Conservation (phyloP, 2,888 invertebrate species). For the Leptogaster cylindrica region DNA sequence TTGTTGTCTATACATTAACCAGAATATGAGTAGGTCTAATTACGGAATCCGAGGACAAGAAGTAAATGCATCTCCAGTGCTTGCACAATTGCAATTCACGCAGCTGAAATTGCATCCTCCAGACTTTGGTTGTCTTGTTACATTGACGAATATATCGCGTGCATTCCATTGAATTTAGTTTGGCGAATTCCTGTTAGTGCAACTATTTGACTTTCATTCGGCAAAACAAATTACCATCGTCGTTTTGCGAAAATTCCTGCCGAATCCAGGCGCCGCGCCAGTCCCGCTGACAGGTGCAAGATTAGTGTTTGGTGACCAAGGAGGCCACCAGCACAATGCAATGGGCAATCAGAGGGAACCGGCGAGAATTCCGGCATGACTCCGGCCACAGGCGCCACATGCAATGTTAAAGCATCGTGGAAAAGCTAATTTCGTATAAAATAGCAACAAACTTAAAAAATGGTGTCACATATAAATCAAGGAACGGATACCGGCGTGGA, state of each 20-base stretch:
- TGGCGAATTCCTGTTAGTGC: not conserved
- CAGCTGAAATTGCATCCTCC: not conserved
- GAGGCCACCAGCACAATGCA: not conserved
- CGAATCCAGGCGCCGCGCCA: constrained; percentile 22
- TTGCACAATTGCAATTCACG: constrained; percentile 8
- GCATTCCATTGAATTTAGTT: constrained; percentile 2
- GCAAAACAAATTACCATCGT: constrained; percentile 8
- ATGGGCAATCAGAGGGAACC: not conserved
- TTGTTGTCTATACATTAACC: constrained; percentile 15
- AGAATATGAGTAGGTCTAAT: constrained; percentile 22
- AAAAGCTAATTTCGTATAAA: constrained; percentile 30
- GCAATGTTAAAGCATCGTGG: no score
- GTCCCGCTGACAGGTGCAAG: constrained; percentile 17
- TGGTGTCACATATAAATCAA: constrained; percentile 38
- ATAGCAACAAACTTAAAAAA: constrained; percentile 21
- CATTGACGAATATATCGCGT: constrained; percentile 16
- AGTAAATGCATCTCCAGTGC: no score
- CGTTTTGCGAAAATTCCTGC: constrained; percentile 1
- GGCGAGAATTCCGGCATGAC: no score
- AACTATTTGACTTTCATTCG: constrained; percentile 17
- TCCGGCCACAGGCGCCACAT: no score
- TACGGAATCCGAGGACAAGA: no score
- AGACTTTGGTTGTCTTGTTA: constrained; percentile 8
- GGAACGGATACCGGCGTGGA: constrained; percentile 4
- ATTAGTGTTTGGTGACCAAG: not conserved